Conservation (phyloP, 2,113 vertebrate species). For the Heteronetta atricapilla region DNA sequence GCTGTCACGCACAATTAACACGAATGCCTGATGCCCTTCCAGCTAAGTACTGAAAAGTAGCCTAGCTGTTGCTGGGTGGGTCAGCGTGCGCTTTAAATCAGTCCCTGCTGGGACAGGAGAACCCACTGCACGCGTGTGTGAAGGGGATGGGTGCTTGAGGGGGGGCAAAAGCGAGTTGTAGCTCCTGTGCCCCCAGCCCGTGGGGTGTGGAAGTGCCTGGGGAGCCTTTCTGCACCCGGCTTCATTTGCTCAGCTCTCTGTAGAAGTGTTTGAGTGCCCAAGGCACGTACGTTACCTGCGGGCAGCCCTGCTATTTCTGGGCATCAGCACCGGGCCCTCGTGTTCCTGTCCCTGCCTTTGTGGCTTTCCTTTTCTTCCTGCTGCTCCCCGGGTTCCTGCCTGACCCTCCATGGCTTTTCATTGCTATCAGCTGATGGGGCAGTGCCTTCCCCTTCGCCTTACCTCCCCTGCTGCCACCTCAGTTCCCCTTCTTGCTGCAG, state of each 20-base stretch:
- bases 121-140: neutral
- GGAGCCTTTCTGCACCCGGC: neutral
- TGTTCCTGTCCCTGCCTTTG: neutral
- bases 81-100: neutral
- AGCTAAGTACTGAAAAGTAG: neutral
- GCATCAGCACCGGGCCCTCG: neutral
- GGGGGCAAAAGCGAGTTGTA: neutral
- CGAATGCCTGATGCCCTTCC: neutral
- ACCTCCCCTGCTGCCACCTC: neutral
- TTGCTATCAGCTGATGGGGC: neutral
- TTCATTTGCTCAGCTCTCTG: neutral
- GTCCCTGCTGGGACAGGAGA: neutral
- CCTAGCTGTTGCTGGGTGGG: neutral
- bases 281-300: neutral
- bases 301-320: neutral
- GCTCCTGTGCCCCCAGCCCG: neutral
- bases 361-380: neutral
- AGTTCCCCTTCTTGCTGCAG: neutral
- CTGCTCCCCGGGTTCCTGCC: fast-evolving
- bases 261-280: neutral
- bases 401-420: neutral
- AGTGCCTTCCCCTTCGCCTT: neutral
- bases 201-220: neutral
- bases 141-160: neutral
- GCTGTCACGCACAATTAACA: neutral